A percentile compares a stretch with the other conserved stretches of the same genome.
Evolutionary conservation across 2,888 invertebrate species (phyloP).

Genomic region (Coleophora deauratella): DNA sequence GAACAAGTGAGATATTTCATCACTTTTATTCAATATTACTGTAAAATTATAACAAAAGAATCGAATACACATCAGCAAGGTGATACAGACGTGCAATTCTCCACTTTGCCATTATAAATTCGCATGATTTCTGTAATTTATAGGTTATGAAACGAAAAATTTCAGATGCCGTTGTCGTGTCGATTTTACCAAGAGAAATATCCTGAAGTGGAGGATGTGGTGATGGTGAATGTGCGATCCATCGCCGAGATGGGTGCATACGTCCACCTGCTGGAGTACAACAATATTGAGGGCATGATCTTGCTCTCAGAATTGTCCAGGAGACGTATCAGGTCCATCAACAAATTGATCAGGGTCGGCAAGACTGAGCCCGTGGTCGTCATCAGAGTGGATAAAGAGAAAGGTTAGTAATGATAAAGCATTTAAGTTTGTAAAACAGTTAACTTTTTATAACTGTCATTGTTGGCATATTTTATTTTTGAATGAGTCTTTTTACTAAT

Average conservation of each 20-base stretch:
- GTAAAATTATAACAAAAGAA: conserved; percentile 22
- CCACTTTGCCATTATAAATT: too few species aligned
- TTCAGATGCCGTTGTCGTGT: conserved; percentile 91
- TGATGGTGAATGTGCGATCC: conserved; percentile 98
- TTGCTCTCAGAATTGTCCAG: conserved; percentile 97
- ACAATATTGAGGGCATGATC: conserved; percentile 99
- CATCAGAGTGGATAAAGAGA: conserved; percentile 99
- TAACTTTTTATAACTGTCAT: too few species aligned
- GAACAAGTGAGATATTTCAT: conserved; percentile 41
- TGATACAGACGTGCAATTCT: conserved; percentile 16
- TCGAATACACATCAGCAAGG: conserved; percentile 34
- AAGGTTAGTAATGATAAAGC: conserved; percentile 76
- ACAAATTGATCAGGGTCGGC: conserved; percentile 98
- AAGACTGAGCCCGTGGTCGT: conserved; percentile 99
- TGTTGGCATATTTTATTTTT: too few species aligned
- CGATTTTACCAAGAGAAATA: conserved; percentile 98
- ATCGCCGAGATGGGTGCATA: conserved; percentile 99
- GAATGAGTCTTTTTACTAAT: too few species aligned
- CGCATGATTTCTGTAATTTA: conserved; percentile 11
- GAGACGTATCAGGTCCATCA: conserved; percentile 98
- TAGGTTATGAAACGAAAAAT: conserved; percentile 48
- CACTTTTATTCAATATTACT: conserved; percentile 26
- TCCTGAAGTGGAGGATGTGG: conserved; percentile 99
- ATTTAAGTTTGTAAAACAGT: too few species aligned
- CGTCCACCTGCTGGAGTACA: conserved; percentile 97